Percentiles rank a stretch among this genome's conserved stretches.
Conservation (phyloP, 2,888 invertebrate species). For the Alentia gelatinosa region DNA sequence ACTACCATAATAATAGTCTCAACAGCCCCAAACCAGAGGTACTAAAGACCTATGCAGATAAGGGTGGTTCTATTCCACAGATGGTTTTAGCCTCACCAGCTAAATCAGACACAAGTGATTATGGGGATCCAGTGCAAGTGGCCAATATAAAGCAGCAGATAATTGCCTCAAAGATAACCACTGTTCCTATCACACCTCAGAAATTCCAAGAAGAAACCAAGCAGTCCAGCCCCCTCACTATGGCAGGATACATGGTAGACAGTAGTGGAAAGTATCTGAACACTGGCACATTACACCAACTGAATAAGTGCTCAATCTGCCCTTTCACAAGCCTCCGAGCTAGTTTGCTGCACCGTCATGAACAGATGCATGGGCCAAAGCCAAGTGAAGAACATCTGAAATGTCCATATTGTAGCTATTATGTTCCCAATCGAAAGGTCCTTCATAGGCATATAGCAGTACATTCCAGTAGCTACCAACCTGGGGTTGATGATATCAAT, state of each 20-base stretch:
- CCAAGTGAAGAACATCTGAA: conserved; percentile 80
- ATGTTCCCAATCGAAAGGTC: conserved; percentile 87
- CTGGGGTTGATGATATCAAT: conserved; percentile 65
- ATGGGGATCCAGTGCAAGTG: conserved; percentile 72
- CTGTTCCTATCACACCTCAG: conserved; percentile 65
- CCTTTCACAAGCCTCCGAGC: conserved; percentile 91
- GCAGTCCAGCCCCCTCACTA: conserved; percentile 65
- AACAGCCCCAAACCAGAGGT: conserved; percentile 37
- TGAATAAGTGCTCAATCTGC: conserved; percentile 92
- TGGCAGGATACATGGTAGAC: conserved; percentile 71
- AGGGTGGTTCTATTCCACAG: neutral
- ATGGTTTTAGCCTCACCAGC: conserved; percentile 69
- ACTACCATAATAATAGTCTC: neutral
- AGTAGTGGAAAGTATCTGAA: conserved; percentile 83
- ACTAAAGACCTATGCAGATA: conserved; percentile 26
- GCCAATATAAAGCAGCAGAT: conserved; percentile 77
- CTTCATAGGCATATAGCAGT: conserved; percentile 86
- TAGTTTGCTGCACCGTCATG: conserved; percentile 90
- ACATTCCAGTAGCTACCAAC: conserved; percentile 81
- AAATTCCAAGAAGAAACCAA: conserved; percentile 25
- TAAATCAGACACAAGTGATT: conserved; percentile 72
- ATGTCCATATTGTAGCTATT: conserved; percentile 90
- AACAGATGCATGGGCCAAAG: conserved; percentile 87
- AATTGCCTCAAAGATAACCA: conserved; percentile 76
- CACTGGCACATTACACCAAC: conserved; percentile 87